Conservation (phyloP, 2,113 vertebrate species). For the Zapus hudsonius region DNA sequence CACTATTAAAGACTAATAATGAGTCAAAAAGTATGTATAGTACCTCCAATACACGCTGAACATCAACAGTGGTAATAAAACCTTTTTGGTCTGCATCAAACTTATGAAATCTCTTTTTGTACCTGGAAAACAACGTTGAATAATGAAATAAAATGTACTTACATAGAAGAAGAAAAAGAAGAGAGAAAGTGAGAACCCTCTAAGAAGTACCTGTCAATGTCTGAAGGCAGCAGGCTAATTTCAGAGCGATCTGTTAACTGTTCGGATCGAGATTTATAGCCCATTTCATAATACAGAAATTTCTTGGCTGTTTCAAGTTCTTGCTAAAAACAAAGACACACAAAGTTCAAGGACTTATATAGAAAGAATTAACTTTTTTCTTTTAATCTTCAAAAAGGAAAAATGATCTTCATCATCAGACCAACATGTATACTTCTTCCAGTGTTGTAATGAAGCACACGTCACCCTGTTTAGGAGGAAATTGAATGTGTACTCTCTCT, state of each 20-base stretch:
- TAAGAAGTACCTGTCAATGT: constrained; percentile 90
- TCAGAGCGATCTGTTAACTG: constrained; percentile 93
- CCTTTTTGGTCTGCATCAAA: constrained; percentile 97
- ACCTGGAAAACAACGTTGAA: constrained; percentile 85
- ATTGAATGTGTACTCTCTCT: not conserved
- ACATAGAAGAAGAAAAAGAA: not conserved
- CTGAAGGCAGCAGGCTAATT: constrained; percentile 90
- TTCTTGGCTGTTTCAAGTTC: constrained; percentile 91
- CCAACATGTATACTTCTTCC: not conserved
- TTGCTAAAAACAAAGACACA: constrained; percentile 84
- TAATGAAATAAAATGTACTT: constrained; percentile 46
- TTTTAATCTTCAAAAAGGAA: constrained; percentile 3
- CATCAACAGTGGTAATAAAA: constrained; percentile 96
- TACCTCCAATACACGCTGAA: constrained; percentile 94
- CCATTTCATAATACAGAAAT: constrained; percentile 97
- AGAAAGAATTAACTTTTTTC: not conserved
- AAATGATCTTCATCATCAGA: not conserved
- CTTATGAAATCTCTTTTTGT: constrained; percentile 96
- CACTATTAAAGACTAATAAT: not conserved
- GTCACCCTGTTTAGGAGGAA: not conserved
- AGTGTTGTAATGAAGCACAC: not conserved
- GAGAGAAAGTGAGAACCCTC: not conserved
- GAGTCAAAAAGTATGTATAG: not conserved
- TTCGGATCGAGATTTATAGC: constrained; percentile 96
- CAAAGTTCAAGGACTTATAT: constrained; percentile 45